Conservation (phyloP, 2,113 vertebrate species). For the Odocoileus hemionus region DNA sequence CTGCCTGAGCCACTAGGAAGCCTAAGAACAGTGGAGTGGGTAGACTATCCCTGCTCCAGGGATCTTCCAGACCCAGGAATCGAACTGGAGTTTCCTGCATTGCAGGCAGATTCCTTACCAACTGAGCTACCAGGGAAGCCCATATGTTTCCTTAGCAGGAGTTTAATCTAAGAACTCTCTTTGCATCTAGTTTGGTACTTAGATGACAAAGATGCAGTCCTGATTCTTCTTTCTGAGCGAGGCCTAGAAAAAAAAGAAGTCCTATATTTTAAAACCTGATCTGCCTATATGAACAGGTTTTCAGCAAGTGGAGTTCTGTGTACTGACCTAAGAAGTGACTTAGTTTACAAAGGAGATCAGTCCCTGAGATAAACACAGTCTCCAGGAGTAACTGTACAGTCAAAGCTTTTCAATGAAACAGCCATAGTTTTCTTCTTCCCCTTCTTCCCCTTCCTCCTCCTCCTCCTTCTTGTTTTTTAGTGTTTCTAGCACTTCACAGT, state of each 20-base stretch:
- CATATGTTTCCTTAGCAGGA: not conserved
- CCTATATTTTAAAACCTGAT: not conserved
- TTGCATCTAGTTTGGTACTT: not conserved
- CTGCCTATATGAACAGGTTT: not conserved
- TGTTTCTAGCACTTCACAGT: not conserved
- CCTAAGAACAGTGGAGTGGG: not conserved
- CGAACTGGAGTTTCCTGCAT: not conserved
- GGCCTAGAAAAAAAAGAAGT: not conserved
- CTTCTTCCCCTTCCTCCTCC: too few species aligned
- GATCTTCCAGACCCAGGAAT: not conserved
- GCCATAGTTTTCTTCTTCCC: not conserved
- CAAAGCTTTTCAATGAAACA: not conserved
- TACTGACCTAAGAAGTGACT: not conserved
- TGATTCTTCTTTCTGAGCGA: conserved; percentile 21
- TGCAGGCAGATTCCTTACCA: not conserved
- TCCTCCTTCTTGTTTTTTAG: not conserved
- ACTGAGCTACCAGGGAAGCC: not conserved
- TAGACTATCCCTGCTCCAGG: not conserved
- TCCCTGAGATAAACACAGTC: not conserved
- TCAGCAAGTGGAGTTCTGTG: not conserved
- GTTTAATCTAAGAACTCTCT: not conserved
- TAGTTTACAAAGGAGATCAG: too few species aligned
- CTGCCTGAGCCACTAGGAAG: not conserved
- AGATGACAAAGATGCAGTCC: not conserved
- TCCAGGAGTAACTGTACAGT: not conserved